Evolutionary conservation across 92 coral and sea anemone genomes (phyloP).

Genomic region (Zoanthus sociatus): DNA sequence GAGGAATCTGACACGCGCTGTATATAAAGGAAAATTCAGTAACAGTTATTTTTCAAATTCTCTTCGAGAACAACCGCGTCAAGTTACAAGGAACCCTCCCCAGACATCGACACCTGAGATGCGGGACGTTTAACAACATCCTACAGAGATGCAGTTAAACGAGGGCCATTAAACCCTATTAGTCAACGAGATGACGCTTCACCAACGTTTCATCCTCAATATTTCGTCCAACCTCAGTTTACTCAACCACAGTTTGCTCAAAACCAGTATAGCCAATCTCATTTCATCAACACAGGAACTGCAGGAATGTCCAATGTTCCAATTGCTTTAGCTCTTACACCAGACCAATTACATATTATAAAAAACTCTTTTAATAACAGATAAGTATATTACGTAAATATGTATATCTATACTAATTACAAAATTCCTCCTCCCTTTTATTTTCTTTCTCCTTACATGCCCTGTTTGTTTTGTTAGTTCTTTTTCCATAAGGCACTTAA

Average conservation of each 20-base stretch:
- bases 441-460: not conserved
- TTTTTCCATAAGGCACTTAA: no score
- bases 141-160: constrained; percentile 24
- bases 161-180: not conserved
- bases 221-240: not conserved
- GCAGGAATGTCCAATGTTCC: constrained; percentile 12
- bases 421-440: not conserved
- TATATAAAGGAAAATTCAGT: constrained; percentile 30
- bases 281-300: constrained; percentile 14
- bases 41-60: constrained; percentile 9
- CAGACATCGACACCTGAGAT: constrained; percentile 6
- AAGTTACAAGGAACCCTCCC: not conserved
- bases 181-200: constrained; percentile 10
- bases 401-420: not conserved
- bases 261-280: not conserved
- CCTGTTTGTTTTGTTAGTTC: no score
- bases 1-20: constrained; percentile 41
- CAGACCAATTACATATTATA: constrained; percentile 11
- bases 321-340: constrained; percentile 16
- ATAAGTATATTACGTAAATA: constrained; percentile 9
- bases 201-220: constrained; percentile 3
- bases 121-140: not conserved
- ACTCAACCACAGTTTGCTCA: not conserved
- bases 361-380: constrained; percentile 12
- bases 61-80: not conserved